A percentile compares a stretch with the other conserved stretches of the same genome.
phyloP scores from a whole-genome alignment of 2,113 vertebrate genomes.

The Trinectes maculatus region DNA sequence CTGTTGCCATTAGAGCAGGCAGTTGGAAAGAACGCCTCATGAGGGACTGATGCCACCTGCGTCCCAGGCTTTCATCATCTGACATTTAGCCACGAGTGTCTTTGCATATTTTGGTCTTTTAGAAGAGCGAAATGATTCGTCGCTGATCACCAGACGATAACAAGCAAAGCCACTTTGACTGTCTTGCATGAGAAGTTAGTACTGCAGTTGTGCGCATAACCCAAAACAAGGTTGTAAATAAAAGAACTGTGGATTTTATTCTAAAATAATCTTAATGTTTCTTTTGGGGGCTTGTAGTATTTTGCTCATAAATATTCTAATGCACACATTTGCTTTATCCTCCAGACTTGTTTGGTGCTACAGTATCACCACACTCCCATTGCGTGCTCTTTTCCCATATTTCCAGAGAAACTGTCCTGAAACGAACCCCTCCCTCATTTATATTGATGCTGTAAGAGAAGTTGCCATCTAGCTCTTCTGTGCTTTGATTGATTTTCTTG shows the following conservation, averaged over 20 bases:
- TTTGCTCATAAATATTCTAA: too few species aligned
- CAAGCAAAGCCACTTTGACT: slow-evolving; percentile 8
- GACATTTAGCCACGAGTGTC: slow-evolving; percentile 21
- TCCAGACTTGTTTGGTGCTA: background rate
- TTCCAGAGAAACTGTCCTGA: slow-evolving; percentile 46
- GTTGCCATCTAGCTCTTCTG: slow-evolving; percentile 22
- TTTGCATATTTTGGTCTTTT: slow-evolving; percentile 26
- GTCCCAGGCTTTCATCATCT: slow-evolving; percentile 44
- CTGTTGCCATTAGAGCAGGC: slow-evolving; percentile 59
- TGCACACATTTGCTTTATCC: background rate
- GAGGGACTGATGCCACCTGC: slow-evolving; percentile 68
- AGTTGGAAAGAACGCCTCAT: slow-evolving; percentile 55
- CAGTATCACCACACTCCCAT: background rate
- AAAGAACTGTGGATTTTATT: background rate
- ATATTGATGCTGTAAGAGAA: slow-evolving; percentile 32
- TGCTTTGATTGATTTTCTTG: slow-evolving; percentile 58
- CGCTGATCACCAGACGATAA: background rate
- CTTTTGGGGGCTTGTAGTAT: too few species aligned
- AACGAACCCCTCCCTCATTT: slow-evolving; percentile 43
- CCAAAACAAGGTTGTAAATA: background rate
- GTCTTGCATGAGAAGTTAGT: background rate
- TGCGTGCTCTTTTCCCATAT: background rate
- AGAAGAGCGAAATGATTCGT: slow-evolving; percentile 24
- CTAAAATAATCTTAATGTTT: background rate
- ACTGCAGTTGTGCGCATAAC: background rate